Percentiles rank a stretch among this genome's conserved stretches.
These are phyloP conservation scores for Sphenopsis melanotis DNA, from an alignment of 2,797 vertebrate species.

Conservation along the genomic window DNA sequence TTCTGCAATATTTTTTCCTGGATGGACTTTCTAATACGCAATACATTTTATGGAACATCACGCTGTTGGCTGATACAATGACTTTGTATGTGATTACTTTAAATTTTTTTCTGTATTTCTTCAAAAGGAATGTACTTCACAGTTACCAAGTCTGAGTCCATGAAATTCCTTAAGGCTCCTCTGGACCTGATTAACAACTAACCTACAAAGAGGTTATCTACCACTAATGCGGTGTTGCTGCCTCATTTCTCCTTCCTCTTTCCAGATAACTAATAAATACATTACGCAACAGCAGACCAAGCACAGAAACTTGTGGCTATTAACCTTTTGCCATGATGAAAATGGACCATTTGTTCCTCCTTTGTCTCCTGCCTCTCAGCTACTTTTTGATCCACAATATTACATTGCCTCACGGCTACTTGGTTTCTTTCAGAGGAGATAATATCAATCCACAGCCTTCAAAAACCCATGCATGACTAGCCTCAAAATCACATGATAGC, in stretches of 20 bases:
- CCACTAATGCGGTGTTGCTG: not conserved
- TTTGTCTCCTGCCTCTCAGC: conserved; percentile 40
- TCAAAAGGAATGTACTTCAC: not conserved
- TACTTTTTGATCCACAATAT: conserved; percentile 41
- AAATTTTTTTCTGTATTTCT: not conserved
- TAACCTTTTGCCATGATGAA: conserved; percentile 44
- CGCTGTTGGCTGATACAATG: not conserved
- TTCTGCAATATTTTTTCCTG: not conserved
- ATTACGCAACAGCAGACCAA: not conserved
- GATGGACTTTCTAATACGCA: not conserved
- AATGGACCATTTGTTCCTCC: conserved; percentile 16
- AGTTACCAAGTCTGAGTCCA: not conserved
- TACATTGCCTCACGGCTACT: conserved; percentile 3
- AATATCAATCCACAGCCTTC: conserved; percentile 24
- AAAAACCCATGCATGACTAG: not conserved
- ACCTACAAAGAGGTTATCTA: not conserved
- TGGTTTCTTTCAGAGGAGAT: conserved; percentile 1
- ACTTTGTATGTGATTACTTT: not conserved
- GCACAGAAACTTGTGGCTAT: conserved; percentile 29
- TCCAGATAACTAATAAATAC: conserved; percentile 29
- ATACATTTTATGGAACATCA: not conserved
- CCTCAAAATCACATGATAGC: not conserved
- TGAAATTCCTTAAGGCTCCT: conserved; percentile 5
- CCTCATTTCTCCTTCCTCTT: conserved; percentile 34
- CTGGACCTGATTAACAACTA: conserved; percentile 31